These are phyloP conservation scores for Zaprionus obscuricornis DNA, from an alignment of 2,888 invertebrate genomes.

Conservation along the genomic window DNA sequence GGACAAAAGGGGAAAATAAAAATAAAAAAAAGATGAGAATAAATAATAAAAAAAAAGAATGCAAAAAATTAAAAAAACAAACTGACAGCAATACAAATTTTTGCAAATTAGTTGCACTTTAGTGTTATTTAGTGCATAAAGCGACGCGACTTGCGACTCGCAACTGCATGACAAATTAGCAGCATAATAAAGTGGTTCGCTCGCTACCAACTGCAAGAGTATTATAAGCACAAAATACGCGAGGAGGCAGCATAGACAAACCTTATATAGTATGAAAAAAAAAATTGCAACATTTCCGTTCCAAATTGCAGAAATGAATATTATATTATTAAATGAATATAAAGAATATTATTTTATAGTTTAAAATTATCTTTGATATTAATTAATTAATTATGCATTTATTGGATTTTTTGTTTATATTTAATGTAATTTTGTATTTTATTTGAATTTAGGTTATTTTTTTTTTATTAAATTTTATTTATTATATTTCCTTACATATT, in stretches of 20 bases:
- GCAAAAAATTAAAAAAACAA: slow-evolving; percentile 2
- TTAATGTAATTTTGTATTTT: too few species aligned
- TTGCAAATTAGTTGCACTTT: slow-evolving; percentile 71
- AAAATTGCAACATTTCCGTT: too few species aligned
- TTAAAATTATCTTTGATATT: too few species aligned
- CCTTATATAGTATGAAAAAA: too few species aligned
- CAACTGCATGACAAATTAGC: slow-evolving; percentile 67
- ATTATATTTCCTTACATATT: too few species aligned
- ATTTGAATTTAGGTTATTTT: too few species aligned
- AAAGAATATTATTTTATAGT: too few species aligned
- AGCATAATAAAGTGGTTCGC: slow-evolving; percentile 61
- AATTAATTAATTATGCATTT: too few species aligned
- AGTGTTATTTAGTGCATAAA: slow-evolving; percentile 69
- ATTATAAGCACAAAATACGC: slow-evolving; percentile 37
- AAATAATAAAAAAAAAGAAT: slow-evolving; percentile 16
- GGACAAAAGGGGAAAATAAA: background rate
- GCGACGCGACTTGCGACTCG: slow-evolving; percentile 41
- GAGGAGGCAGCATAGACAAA: slow-evolving; percentile 21
- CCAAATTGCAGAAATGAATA: too few species aligned
- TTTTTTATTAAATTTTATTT: too few species aligned
- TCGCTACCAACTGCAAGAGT: slow-evolving; percentile 6
- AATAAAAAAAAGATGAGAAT: slow-evolving; percentile 6
- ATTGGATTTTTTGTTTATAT: too few species aligned
- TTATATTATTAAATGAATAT: too few species aligned
- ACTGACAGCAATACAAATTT: slow-evolving; percentile 61